Percentiles rank a stretch among this genome's conserved stretches.
Evolutionary conservation across 2,888 invertebrate genomes (phyloP).

Genomic region (Dermolepida albohirtum): DNA sequence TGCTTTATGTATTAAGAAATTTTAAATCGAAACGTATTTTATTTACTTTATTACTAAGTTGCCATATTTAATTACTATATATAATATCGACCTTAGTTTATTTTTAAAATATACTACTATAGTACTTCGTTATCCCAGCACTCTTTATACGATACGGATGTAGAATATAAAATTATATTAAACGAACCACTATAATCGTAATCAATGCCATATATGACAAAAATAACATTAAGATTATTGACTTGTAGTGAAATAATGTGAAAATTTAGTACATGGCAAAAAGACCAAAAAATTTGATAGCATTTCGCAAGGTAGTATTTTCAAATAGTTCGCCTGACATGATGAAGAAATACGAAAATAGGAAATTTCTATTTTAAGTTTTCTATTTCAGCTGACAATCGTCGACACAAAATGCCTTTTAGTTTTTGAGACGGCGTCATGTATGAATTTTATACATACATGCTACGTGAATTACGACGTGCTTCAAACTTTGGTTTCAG

Average conservation of each 20-base stretch:
- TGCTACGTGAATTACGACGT: slow-evolving; percentile 8
- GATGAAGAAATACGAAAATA: slow-evolving; percentile 25
- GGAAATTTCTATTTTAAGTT: slow-evolving; percentile 30
- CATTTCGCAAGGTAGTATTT: slow-evolving; percentile 36
- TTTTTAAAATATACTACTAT: slow-evolving; percentile 5
- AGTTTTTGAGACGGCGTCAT: slow-evolving; percentile 14
- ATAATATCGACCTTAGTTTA: neutral
- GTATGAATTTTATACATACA: slow-evolving; percentile 24
- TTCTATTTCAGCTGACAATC: slow-evolving; percentile 39
- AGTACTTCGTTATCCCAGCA: slow-evolving; percentile 17
- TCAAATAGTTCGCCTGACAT: slow-evolving; percentile 34
- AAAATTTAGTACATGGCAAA: slow-evolving; percentile 32
- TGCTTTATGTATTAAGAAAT: too few relatives aligned
- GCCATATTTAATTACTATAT: too few relatives aligned
- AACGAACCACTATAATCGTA: slow-evolving; percentile 8
- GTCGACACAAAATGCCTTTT: slow-evolving; percentile 33
- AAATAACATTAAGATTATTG: slow-evolving; percentile 15
- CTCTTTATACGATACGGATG: neutral
- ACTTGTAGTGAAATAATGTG: slow-evolving; percentile 9
- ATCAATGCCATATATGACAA: slow-evolving; percentile 4
- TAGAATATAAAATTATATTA: slow-evolving; percentile 18
- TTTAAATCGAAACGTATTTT: too few relatives aligned
- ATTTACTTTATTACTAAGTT: too few relatives aligned
- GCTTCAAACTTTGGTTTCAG: slow-evolving; percentile 15
- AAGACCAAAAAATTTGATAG: slow-evolving; percentile 32